These are phyloP conservation scores for Drosophila pseudoananassae DNA, from an alignment of 1,140 invertebrate species.

Conservation along the genomic window DNA sequence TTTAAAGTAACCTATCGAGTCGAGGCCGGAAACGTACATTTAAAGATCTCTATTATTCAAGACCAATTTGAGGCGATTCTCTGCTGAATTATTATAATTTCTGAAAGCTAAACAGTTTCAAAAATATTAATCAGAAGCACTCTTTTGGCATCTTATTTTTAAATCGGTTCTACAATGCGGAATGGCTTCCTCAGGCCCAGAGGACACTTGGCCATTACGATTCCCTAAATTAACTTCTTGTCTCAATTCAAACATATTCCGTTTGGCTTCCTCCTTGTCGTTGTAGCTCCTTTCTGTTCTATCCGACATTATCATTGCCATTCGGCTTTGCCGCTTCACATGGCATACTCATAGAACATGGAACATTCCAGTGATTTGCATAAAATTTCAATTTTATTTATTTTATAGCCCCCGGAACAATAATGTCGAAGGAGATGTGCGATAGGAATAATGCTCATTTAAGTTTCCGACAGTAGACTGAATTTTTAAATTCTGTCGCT, in stretches of 20 bases:
- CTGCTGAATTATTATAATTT: background rate
- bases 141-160: slow-evolving; percentile 7
- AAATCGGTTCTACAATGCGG: slow-evolving; percentile 35
- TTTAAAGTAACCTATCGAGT: slow-evolving; percentile 19
- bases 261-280: slow-evolving; percentile 4
- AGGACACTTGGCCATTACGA: slow-evolving; percentile 24
- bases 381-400: slow-evolving; percentile 81
- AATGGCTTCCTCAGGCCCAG: slow-evolving; percentile 16
- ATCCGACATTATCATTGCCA: slow-evolving; percentile 42
- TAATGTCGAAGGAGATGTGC: slow-evolving; percentile 38
- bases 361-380: slow-evolving; percentile 59
- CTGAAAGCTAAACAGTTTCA: background rate
- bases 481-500: slow-evolving; percentile 9
- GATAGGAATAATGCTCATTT: slow-evolving; percentile 38
- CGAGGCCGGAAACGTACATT: slow-evolving; percentile 29
- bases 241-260: slow-evolving; percentile 61
- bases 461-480: slow-evolving; percentile 36
- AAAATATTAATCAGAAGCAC: slow-evolving; percentile 1
- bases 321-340: slow-evolving; percentile 35
- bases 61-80: slow-evolving; percentile 7
- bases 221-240: slow-evolving; percentile 37
- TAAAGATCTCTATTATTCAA: slow-evolving; percentile 28
- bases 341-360: slow-evolving; percentile 18
- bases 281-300: slow-evolving; percentile 5
- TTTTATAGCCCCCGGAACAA: slow-evolving; percentile 68